Percentiles rank a stretch among this genome's conserved stretches.
Evolutionary conservation across 2,888 invertebrate species (phyloP).

Genomic region (Caenorhabditis sp.): DNA sequence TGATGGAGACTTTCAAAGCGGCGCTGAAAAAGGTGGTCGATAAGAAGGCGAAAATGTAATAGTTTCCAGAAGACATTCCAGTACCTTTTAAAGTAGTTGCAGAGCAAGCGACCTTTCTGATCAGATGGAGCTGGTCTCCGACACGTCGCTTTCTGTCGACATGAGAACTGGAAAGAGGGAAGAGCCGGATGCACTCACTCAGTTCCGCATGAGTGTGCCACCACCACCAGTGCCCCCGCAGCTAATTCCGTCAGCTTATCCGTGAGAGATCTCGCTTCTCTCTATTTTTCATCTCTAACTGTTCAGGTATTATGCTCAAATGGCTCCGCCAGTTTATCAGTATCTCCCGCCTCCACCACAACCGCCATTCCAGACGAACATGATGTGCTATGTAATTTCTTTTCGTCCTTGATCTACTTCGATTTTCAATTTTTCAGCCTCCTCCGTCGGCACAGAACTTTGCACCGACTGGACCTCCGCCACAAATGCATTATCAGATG

Average conservation of each 20-base stretch:
- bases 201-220: conserved; percentile 23
- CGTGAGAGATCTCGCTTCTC: not conserved
- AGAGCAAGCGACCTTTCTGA: conserved; percentile 51
- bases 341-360: conserved; percentile 38
- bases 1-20: conserved; percentile 59
- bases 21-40: conserved; percentile 37
- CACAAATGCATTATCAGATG: conserved; percentile 20
- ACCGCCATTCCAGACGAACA: conserved; percentile 6
- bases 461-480: conserved; percentile 3
- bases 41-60: conserved; percentile 11
- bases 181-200: not conserved
- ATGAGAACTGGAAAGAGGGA: conserved; percentile 15
- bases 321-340: conserved; percentile 9
- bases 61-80: not conserved
- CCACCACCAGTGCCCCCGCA: conserved; percentile 40
- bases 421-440: not conserved
- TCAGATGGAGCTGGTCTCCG: conserved; percentile 65
- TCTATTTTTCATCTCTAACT: not conserved
- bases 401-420: not conserved
- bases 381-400: conserved; percentile 22
- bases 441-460: conserved; percentile 16
- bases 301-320: conserved; percentile 11
- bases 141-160: conserved; percentile 40
- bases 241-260: not conserved
- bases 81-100: not conserved